These are phyloP conservation scores for Esox masquinongy DNA, from an alignment of 2,797 vertebrate species.

Conservation along the genomic window DNA sequence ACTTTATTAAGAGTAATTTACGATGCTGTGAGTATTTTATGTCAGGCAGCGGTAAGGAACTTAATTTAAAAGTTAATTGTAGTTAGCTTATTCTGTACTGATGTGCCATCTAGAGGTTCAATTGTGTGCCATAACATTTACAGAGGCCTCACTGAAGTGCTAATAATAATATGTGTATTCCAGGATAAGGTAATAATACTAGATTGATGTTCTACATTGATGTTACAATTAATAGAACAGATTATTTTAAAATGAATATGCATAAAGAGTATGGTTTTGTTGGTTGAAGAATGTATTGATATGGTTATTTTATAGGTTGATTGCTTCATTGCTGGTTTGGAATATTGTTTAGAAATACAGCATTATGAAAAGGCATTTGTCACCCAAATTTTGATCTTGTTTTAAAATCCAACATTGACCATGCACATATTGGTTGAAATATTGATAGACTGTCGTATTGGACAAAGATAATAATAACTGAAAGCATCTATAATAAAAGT, in stretches of 20 bases:
- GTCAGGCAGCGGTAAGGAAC: background rate
- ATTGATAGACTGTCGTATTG: background rate
- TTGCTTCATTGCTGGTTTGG: background rate
- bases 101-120: conserved; percentile 11
- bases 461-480: background rate
- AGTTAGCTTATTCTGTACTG: background rate
- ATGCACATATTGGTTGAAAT: conserved; percentile 1
- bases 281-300: background rate
- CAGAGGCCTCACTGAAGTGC: background rate
- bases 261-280: background rate
- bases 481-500: background rate
- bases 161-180: background rate
- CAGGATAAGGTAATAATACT: background rate
- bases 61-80: conserved; percentile 4
- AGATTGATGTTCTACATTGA: background rate
- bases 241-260: background rate
- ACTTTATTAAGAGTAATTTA: background rate
- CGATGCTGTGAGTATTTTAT: background rate
- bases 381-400: background rate
- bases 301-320: background rate
- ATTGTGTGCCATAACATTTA: background rate
- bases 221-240: background rate
- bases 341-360: background rate
- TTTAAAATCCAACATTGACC: background rate
- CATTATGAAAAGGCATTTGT: background rate